Evolutionary conservation across 2,797 vertebrate species (phyloP), one percentile per base, ranked within the genome.

Genomic region (Enteromius radiatus): DNA sequence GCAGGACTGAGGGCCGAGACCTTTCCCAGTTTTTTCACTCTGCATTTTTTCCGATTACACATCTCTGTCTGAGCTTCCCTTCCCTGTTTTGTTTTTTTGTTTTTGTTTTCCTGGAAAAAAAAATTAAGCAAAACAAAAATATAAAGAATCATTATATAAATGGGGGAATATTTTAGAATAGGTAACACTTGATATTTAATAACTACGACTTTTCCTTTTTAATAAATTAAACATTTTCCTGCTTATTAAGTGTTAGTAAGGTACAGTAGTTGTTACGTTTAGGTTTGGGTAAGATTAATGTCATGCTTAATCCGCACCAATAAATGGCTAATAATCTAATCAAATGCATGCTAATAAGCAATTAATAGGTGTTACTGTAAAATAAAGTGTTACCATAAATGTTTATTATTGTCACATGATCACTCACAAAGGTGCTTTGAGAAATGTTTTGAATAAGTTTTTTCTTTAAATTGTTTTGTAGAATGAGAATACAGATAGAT

Each of bases 1-100:
- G 88, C 80, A 82, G n/a, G 78, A 52, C 74, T 89, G 68, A 79
- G 74, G 88, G 91, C 89, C 92, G 88, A 91, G 90, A 90, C 91
- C 91, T 92, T 79, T 87, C 90, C 90, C 88, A 86, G 85, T 89
- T 86, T 92, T 91, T 93, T 92, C 88, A 89, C 92, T 94, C 92
- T 91, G 87, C 90, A 93, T 94, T 94, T 93, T 80, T 90, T 89
- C 83, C 15, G 84, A 87, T 86, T 91, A 87, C 81, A 89, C 86
- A 84, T 79, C 76, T 76, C 67, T 84, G 45, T 45, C 67, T 81
- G 33, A 38, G 28, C 28, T 85, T 77, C 43, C 14, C 41, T 52
- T 77, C 31, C 17, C 47, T 52, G 43, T 10, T 88, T 90, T 90
- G 87, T 26, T 59, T 88, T 90, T 90, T 81, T 70, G 0, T 76